These are phyloP conservation scores for Anadara kagoshimensis DNA, from an alignment of 1,140 invertebrate genomes.

Conservation along the genomic window DNA sequence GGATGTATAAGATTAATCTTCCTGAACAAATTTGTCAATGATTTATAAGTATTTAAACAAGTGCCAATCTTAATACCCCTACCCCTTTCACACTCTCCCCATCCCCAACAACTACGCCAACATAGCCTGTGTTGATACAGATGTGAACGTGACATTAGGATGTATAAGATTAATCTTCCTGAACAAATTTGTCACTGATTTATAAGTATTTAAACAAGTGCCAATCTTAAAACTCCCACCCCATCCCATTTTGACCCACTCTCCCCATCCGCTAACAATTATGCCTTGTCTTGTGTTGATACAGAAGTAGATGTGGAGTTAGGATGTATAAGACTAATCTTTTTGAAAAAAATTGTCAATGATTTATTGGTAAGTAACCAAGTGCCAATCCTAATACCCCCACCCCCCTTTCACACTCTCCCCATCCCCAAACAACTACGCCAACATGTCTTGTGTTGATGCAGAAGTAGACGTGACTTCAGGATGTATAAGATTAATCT, in stretches of 20 bases:
- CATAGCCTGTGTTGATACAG: constrained; percentile 81
- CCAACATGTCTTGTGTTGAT: constrained; percentile 77
- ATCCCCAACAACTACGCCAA: constrained; percentile 61
- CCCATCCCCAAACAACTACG: constrained; percentile 52
- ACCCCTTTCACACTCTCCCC: constrained; percentile 43
- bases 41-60: too few relatives aligned
- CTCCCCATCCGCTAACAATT: too few relatives aligned
- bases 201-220: too few relatives aligned
- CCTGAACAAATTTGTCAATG: too few relatives aligned
- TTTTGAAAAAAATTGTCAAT: constrained; percentile 83
- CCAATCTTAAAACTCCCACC: too few relatives aligned
- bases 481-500: too few relatives aligned
- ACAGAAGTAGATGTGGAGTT: too few relatives aligned
- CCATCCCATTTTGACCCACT: too few relatives aligned
- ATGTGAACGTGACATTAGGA: constrained; percentile 79
- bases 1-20: too few relatives aligned
- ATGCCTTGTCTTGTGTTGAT: constrained; percentile 77
- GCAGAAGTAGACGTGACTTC: constrained; percentile 86
- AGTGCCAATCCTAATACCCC: too few relatives aligned
- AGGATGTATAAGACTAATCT: constrained; percentile 76
- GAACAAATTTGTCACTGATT: constrained; percentile 86
- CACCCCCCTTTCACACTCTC: constrained; percentile 43
- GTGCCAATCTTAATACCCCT: too few relatives aligned
- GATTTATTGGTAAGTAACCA: too few relatives aligned
- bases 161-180: constrained; percentile 77